A percentile compares a stretch with the other conserved stretches of the same genome.
Conservation (phyloP, 2,113 vertebrate genomes). For the Brevimyrus niger region DNA sequence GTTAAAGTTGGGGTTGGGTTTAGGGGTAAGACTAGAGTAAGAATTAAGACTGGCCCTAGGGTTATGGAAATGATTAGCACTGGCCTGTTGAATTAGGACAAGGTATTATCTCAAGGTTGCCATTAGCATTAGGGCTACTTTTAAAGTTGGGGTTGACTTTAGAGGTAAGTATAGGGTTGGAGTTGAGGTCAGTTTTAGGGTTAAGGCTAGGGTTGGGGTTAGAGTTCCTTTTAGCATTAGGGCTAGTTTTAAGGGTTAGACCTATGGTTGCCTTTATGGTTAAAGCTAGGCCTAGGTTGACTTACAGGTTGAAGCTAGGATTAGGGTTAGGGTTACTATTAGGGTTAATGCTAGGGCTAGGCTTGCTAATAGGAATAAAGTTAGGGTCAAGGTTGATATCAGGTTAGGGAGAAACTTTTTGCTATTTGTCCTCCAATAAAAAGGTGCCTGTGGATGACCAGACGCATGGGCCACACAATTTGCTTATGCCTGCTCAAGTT, state of each 20-base stretch:
- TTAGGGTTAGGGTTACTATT: not conserved
- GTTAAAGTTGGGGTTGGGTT: not conserved
- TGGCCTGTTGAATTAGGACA: not conserved
- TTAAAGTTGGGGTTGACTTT: not conserved
- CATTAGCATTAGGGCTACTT: not conserved
- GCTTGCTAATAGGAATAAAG: not conserved
- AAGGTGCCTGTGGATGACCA: not conserved
- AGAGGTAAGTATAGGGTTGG: not conserved
- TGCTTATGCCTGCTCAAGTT: not conserved
- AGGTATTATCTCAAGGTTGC: not conserved
- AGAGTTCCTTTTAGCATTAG: not conserved
- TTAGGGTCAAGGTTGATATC: not conserved
- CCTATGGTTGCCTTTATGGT: not conserved
- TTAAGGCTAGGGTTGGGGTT: not conserved
- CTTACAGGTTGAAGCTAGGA: not conserved
- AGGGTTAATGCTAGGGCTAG: not conserved
- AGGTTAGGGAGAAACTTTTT: not conserved
- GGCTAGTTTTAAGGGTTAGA: not conserved
- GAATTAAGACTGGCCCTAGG: not conserved
- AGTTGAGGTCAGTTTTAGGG: not conserved
- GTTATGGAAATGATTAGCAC: not conserved
- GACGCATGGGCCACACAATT: not conserved
- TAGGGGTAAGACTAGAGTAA: not conserved
- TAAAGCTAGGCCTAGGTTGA: not conserved
- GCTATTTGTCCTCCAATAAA: not conserved